Percentiles rank a stretch among this genome's conserved stretches.
These are phyloP conservation scores for Pelmatolapia mariae DNA, from an alignment of 2,113 vertebrate species.

Conservation along the genomic window DNA sequence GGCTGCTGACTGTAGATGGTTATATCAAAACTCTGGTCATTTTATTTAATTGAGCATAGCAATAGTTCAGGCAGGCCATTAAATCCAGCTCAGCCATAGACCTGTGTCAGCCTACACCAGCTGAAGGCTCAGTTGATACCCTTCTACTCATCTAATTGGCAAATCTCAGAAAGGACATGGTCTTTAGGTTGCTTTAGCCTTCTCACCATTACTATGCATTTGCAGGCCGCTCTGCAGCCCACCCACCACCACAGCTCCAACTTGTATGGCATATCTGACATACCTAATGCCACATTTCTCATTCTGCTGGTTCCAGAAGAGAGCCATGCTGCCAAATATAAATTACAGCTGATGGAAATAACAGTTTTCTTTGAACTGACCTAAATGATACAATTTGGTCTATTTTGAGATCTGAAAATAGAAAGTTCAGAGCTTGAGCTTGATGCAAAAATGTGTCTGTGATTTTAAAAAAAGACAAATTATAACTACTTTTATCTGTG, in stretches of 20 bases:
- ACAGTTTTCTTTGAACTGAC: background rate
- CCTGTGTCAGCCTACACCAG: background rate
- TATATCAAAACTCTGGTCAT: background rate
- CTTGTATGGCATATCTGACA: background rate
- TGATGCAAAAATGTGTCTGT: background rate
- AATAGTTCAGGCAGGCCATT: background rate
- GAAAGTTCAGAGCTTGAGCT: background rate
- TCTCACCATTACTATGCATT: background rate
- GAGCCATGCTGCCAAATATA: background rate
- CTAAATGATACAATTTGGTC: background rate
- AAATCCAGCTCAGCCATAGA: background rate
- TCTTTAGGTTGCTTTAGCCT: background rate
- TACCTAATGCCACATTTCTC: background rate
- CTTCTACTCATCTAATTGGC: background rate
- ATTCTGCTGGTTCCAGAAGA: background rate
- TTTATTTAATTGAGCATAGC: background rate
- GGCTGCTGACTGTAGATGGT: background rate
- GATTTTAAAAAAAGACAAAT: background rate
- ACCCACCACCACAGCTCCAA: background rate
- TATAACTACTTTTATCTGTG: background rate
- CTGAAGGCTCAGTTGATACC: background rate
- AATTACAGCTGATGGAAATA: background rate
- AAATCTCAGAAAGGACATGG: background rate
- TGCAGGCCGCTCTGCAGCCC: background rate
- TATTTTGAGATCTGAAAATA: background rate